phyloP scores from a whole-genome alignment of 2,797 vertebrate genomes.

The Dendrocincla fuliginosa region DNA sequence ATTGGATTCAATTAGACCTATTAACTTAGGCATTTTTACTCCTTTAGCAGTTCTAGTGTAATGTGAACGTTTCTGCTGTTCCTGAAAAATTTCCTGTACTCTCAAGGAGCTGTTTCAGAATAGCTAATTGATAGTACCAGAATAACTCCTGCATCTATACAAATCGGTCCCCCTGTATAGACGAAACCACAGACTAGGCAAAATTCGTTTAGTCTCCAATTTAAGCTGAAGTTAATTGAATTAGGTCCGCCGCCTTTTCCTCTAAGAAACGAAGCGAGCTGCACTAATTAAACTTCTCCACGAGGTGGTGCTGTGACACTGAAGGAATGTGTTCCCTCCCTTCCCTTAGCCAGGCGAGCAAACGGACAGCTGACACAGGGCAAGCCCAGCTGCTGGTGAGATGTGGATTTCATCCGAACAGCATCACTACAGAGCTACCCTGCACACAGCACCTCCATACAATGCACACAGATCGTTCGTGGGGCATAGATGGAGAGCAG shows the following conservation, averaged over 20 bases:
- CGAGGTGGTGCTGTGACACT: conserved; percentile 40
- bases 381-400: background rate
- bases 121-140: background rate
- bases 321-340: background rate
- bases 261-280: accelerated
- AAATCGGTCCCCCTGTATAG: background rate
- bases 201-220: background rate
- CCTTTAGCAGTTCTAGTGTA: background rate
- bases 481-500: background rate
- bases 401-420: background rate
- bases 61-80: background rate
- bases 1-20: background rate
- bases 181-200: background rate
- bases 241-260: background rate
- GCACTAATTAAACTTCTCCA: conserved; percentile 13
- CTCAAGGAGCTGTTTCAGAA: background rate
- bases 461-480: accelerated
- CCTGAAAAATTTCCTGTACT: background rate
- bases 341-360: accelerated
- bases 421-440: background rate
- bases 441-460: background rate
- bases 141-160: background rate
- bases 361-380: accelerated
- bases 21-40: background rate
- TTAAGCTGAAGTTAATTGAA: background rate